A percentile compares a stretch with the other conserved stretches of the same genome.
phyloP scores from a whole-genome alignment of 2,113 vertebrate species.

The Pelodiscus sinensis region DNA sequence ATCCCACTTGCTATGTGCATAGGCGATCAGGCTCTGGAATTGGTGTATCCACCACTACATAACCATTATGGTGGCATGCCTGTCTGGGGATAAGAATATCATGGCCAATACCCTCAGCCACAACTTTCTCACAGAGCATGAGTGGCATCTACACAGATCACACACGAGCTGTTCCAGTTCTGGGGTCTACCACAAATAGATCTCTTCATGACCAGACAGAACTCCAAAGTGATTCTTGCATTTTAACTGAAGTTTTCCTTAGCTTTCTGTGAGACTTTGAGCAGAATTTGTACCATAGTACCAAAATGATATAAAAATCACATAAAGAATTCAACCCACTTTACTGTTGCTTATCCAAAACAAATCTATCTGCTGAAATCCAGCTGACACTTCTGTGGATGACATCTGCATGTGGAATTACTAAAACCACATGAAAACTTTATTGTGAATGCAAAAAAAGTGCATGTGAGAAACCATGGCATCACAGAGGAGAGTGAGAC shows the following conservation, averaged over 20 bases:
- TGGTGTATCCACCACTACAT: no score
- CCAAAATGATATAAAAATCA: background rate
- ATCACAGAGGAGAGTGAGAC: background rate
- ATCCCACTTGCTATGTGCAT: no score
- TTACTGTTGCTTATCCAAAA: slow-evolving; percentile 1
- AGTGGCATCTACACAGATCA: no score
- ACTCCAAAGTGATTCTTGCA: background rate
- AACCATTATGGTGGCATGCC: no score
- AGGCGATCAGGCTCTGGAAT: no score
- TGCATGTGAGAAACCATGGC: background rate
- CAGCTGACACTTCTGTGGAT: background rate
- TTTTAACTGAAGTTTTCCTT: background rate
- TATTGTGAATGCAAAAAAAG: background rate
- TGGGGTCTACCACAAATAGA: no score
- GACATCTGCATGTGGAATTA: background rate
- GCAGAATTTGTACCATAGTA: slow-evolving; percentile 15
- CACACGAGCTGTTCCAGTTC: no score
- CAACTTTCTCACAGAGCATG: no score
- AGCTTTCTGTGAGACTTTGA: slow-evolving; percentile 19
- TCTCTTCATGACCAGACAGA: no score
- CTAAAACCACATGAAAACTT: background rate
- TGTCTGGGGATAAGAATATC: no score
- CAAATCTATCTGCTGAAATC: background rate
- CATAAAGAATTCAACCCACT: background rate
- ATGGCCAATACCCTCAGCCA: no score